Conservation (phyloP, 2,797 vertebrate species). For the Setipinna tenuifilis region DNA sequence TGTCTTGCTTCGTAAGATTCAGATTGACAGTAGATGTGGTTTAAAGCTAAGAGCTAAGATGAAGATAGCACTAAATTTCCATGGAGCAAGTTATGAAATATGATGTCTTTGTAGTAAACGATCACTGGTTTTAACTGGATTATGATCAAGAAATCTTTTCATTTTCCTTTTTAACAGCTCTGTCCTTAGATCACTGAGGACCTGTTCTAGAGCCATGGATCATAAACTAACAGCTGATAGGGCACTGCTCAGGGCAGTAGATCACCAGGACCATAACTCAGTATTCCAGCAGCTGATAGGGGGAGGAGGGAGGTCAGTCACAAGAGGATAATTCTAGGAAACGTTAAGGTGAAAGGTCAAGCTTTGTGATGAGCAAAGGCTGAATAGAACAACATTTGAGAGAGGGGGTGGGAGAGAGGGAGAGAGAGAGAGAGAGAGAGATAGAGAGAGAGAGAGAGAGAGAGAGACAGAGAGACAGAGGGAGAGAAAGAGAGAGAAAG, state of each 20-base stretch:
- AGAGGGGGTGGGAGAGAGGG: too few relatives aligned
- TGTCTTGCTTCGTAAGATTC: too few relatives aligned
- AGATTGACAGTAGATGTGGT: too few relatives aligned
- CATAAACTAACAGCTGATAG: not conserved
- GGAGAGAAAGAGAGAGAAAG: too few relatives aligned
- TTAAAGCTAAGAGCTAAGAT: too few relatives aligned
- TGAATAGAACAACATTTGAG: not conserved
- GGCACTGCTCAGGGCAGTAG: not conserved
- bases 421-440: too few relatives aligned
- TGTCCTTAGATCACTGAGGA: not conserved
- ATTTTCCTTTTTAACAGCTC: not conserved
- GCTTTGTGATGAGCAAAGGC: not conserved
- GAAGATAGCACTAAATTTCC: too few relatives aligned
- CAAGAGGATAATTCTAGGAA: conserved; percentile 11
- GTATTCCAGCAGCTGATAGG: not conserved
- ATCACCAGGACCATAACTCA: not conserved
- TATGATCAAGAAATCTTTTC: not conserved
- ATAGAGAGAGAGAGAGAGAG: too few relatives aligned
- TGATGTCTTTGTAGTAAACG: not conserved
- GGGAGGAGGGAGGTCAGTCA: not conserved
- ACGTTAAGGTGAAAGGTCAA: not conserved
- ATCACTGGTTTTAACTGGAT: not conserved
- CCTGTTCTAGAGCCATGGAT: not conserved
- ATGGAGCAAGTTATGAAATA: not conserved
- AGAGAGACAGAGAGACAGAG: too few relatives aligned